Base-by-base conservation (phyloP, 2,888 invertebrate genomes). In the Nowickia ferox region DNA sequence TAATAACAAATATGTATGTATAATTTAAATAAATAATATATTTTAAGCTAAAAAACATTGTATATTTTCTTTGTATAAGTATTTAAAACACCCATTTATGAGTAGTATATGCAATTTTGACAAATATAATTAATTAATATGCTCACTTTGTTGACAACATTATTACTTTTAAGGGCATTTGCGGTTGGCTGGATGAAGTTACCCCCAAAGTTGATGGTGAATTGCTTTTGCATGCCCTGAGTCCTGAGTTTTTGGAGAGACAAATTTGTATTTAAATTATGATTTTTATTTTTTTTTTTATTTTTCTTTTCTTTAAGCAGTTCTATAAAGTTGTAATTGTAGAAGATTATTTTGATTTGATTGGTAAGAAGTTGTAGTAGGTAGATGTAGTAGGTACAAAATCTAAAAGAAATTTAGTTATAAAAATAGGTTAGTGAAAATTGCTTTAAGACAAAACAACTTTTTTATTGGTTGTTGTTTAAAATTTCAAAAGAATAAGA, bases 331-430 rank as follows among this genome's bases (percentile, higher is more conserved):
- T 61, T 75, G 75, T 68, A 53, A 53, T 77, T 69, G 78, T 40
- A 71, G 78, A 65, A 61, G 59, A 66, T 30, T 72, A 46, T 66
- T 66, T 81, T 51, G 19, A n/a, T 61, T 55, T 72, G 57, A 40
- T 66, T 63, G 65, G 40, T 66, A 68, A 81, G 61, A 68, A 48
- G 66, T 74, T 80, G 75, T 83, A 84, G 84, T 84, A 71, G 75
- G 82, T 69, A 65, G 74, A 71, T 44, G 77, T 68, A 84, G 84
- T 77, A 84, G 85, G 48, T 86, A 82, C 87, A 80, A 75, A 53
- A 91, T 92, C 91, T 91, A 91, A 91, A 91, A 91, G 91, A 92
- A 91, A 91, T 91, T 92, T 91, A 90, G 90, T 92, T 90, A 90
- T 90, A 91, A 91, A 90, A 91, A 92, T 92, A 90, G 91, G 91